phyloP scores from a whole-genome alignment of 2,797 vertebrate species.

The Clarias platycephalus region DNA sequence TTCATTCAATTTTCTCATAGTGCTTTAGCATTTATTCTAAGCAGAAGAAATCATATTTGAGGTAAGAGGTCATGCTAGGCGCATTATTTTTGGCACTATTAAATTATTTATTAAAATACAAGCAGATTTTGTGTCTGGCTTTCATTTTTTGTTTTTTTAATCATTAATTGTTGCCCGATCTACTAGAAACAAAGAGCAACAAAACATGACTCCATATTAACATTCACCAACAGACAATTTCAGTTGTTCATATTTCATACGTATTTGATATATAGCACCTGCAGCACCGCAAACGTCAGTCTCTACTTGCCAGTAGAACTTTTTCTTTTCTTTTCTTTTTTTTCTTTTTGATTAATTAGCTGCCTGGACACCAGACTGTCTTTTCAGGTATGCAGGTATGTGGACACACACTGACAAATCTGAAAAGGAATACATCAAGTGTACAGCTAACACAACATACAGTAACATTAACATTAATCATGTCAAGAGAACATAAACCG shows the following conservation, averaged over 20 bases:
- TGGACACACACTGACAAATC: not conserved
- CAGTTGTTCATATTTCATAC: not conserved
- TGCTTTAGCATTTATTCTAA: not conserved
- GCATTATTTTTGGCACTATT: not conserved
- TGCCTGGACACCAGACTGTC: not conserved
- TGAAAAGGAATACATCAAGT: not conserved
- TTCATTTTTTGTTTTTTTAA: not conserved
- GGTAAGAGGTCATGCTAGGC: not conserved
- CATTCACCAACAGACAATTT: not conserved
- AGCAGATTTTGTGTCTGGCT: not conserved
- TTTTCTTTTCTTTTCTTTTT: not conserved
- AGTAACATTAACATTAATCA: not conserved
- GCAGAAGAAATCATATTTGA: not conserved
- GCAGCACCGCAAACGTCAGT: not conserved
- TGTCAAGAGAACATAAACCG: not conserved
- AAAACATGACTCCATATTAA: not conserved
- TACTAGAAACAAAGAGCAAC: not conserved
- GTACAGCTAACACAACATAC: not conserved
- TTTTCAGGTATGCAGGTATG: not conserved
- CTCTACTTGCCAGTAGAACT: not conserved
- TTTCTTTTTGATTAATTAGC: not conserved
- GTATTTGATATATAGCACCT: not conserved
- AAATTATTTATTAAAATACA: not conserved
- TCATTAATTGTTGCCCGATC: not conserved
- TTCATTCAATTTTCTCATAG: not conserved